Evolutionary conservation across 2,797 vertebrate genomes (phyloP), one percentile per base, ranked within the genome.

Genomic region (Danio kyathit): DNA sequence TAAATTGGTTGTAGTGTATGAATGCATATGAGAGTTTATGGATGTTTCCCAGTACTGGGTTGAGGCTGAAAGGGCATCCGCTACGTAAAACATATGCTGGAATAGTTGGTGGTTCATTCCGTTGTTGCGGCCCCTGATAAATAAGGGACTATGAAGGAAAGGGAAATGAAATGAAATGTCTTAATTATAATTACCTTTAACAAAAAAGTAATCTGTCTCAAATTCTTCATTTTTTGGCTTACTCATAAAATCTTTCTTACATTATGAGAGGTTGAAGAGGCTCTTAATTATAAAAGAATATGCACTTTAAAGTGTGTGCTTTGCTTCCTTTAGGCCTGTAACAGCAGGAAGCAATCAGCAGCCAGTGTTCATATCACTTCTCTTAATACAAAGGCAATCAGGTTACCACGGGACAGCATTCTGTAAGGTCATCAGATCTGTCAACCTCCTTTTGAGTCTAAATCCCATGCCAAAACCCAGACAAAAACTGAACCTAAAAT

Each of bases 331-430:
- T 63, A 17, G 13, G 46, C 9, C 38, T 54, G 13, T 65, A 44
- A 44, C 49, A 52, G 41, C 49, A 76, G 40, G 63, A 43, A 65
- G 40, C 16, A 43, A 76, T 56, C 63, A 56, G 51, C 19, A 46
- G 2, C 12, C 41, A 44, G 41, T 57, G 19, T 13, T 56, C 13
- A 66, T 64, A 16, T 16, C 13, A 44, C 11, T 43, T 66, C 19
- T 57, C 16, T 3, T 2, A 59, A 69, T 5, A 78, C 75, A 78
- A 66, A 69, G 16, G 16, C 52, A 57, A 29, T 29, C 40, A n/a
- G 19, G 49, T 21, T 44, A 46, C 52, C 52, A 48, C 41, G 44
- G 17, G 7, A 69, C 29, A 38, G n/a, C 19, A 38, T 67, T 43
- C 7, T 13, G n/a, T 67, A 46, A 59, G 16, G 14, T 14, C 59